Base-by-base conservation (phyloP, 2,113 vertebrate species). In the Sardina pilchardus region DNA sequence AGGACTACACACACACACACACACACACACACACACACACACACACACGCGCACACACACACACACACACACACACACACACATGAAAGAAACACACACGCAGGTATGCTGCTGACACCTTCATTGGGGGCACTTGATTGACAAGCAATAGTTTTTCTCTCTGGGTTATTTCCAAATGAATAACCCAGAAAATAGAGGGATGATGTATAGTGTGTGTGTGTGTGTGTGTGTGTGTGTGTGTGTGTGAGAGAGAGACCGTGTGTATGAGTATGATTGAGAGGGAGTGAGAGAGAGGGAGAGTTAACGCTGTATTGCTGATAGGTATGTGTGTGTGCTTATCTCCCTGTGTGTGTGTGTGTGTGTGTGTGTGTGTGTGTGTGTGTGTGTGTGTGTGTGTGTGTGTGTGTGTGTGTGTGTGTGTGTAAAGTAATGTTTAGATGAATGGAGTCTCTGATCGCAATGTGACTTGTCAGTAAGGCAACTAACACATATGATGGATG, bases 31-130 rank as follows among this genome's bases (percentile, higher is more conserved):
- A 56, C 50, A 56, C 50, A 56, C 16, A 53, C 50, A 53, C 5
- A 53, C 84, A 82, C 82, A 88, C 83, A 93, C 92, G 90, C 50
- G 19, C 17, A 53, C 50, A 48, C 50, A 53, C 19, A 53, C 50
- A 53, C 50, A 19, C 50, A 53, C 50, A 53, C 17, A 53, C 50
- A 53, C 50, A 53, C 50, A 19, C 17, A 19, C 50, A 53, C 50
- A 53, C 50, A 19, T n/a, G n/a, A 39, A 39, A 39, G 39, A 42
- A 42, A 42, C 17, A 19, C 50, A 56, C 19, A 19, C 50, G 21
- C 19, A 56, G 71, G 85, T 90, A 92, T 91, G 92, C 90, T 90
- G 93, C 90, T 89, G 93, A 93, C 93, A 93, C 87, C 89, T 42
- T 91, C 85, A 90, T 87, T 86, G 87, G 84, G 88, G 83, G 47